These are phyloP conservation scores for Lissonota sp. DNA, from an alignment of 2,888 invertebrate genomes.

Conservation along the genomic window DNA sequence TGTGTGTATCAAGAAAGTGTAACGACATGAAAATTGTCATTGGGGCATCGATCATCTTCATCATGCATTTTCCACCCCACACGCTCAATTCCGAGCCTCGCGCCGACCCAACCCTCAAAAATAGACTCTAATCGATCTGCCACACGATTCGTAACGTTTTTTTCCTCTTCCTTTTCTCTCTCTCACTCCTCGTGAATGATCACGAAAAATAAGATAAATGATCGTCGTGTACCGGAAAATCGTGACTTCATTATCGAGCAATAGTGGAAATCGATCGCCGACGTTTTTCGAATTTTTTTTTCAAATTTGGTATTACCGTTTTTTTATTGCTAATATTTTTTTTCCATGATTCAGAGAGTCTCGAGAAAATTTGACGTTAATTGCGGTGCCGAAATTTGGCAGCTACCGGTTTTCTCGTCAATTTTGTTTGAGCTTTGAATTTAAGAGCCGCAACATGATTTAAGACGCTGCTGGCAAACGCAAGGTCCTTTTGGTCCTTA, in stretches of 20 bases:
- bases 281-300: background rate
- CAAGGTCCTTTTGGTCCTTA: too few relatives aligned
- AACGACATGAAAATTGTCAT: background rate
- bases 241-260: constrained; percentile 28
- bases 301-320: background rate
- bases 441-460: too few relatives aligned
- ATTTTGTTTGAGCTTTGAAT: too few relatives aligned
- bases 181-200: background rate
- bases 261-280: constrained; percentile 25
- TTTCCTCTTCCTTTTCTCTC: background rate
- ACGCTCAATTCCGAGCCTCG: background rate
- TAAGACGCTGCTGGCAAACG: too few relatives aligned
- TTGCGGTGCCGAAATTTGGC: too few relatives aligned
- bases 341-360: too few relatives aligned
- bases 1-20: constrained; percentile 7
- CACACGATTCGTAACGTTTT: constrained; percentile 17
- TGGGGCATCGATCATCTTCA: constrained; percentile 24
- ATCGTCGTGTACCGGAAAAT: background rate
- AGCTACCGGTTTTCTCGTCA: too few relatives aligned
- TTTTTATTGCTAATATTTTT: background rate
- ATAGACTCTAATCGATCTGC: constrained; percentile 19
- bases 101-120: background rate
- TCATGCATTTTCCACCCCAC: background rate
- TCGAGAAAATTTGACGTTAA: too few relatives aligned
- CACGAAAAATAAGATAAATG: constrained; percentile 18